Base-by-base conservation (phyloP, 1,140 invertebrate species). In the Dendroctonus valens region DNA sequence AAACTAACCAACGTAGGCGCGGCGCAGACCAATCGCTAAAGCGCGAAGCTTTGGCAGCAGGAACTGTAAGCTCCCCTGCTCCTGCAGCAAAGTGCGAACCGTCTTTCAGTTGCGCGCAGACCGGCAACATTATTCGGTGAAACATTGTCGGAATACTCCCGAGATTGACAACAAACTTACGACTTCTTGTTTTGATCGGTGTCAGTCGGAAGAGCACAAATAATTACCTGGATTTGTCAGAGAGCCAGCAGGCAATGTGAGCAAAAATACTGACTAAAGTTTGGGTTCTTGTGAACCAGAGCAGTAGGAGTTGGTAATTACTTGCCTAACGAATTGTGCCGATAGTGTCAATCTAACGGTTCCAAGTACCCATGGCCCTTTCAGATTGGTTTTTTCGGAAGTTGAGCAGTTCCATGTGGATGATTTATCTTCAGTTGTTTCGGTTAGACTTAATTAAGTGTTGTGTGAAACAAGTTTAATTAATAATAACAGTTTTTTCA, bases 91-190 rank as follows among this genome's bases (percentile, higher is more conserved):
- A 26, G 26, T 26, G 26, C 26, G 26, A 14, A 53, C 60, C 39
- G 60, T 26, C 41, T 42, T 65, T 65, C 63, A 65, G 63, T 65
- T 57, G 63, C 63, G 63, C 63, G 53, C 55, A 59, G 63, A 59
- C 63, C 63, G 60, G 60, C 60, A 42, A 54, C 51, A 38, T 44
- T 38, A 26, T 54, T 44, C 12, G 60, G 14, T 61, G 7, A 26
- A 9, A 48, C 42, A n/a, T 53, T 12, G 50, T 1, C 15, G 41
- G 37, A 42, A 51, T 51, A 3, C 7, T 51, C 42, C 7, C n/a
- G n/a, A 50, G 26, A 50, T 7, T 15, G 42, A 44, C 41, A 42
- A 55, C 26, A 37, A 37, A 55, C 38, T 26, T 8, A 15, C 7
- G 41, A 41, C 41, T 50, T 51, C 11, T 26, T 14, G 5, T 51